Percentiles rank a stretch among this genome's conserved stretches.
Conservation (phyloP, 2,113 vertebrate genomes). For the Charadrius vociferus region DNA sequence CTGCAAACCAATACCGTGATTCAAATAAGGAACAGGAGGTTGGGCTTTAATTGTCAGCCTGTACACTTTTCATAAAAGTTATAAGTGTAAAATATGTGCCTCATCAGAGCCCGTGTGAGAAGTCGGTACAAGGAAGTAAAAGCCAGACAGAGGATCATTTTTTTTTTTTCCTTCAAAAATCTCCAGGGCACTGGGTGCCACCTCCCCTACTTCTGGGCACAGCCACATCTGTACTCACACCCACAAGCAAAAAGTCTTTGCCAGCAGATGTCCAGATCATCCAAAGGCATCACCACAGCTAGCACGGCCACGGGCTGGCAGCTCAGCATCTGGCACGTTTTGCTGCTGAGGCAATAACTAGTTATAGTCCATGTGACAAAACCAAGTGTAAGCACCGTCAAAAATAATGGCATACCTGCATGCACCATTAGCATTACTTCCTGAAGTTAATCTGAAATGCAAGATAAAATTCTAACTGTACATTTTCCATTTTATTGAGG, state of each 20-base stretch:
- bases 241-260: not conserved
- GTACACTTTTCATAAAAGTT: not conserved
- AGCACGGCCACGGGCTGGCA: not conserved
- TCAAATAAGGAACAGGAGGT: not conserved
- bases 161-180: not conserved
- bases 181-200: accelerated
- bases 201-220: not conserved
- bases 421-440: not conserved
- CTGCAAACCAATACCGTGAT: not conserved
- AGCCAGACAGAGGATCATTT: accelerated
- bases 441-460: not conserved
- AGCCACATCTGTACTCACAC: not conserved
- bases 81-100: not conserved
- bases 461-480: not conserved
- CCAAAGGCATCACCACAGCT: not conserved
- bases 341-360: not conserved
- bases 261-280: not conserved
- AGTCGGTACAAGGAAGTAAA: not conserved
- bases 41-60: not conserved
- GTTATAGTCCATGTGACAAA: not conserved
- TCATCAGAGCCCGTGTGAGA: not conserved
- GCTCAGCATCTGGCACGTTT: not conserved
- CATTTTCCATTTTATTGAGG: not conserved
- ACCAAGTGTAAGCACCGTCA: not conserved
- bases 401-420: not conserved